Evolutionary conservation across 2,113 vertebrate species (phyloP), one percentile per base, ranked within the genome.

Genomic region (Globicephala melas): DNA sequence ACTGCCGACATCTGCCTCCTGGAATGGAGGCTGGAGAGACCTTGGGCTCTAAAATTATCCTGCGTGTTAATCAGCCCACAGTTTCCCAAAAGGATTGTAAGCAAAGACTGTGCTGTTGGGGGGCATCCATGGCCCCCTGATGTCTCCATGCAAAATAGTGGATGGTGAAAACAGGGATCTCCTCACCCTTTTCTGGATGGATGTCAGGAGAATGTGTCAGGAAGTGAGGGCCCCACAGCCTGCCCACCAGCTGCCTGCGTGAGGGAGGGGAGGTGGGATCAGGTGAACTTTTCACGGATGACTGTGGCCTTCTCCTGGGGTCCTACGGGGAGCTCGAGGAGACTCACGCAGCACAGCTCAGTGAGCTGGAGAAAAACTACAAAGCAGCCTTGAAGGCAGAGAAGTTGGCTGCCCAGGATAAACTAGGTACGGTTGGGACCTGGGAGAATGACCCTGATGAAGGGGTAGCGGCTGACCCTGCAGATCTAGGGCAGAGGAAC

Each of bases 341-440:
- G 70, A 50, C 87, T 93, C 97, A 98, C 6, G 12, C 33, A 71
- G 5, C 41, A 11, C 96, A 98, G 70, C 33, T 98, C 20, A 70
- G 1, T 14, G 68, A 90, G 28, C 8, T 98, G 91, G 97, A 98
- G 85, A 92, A 97, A 71, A 84, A 63, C 18, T 96, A 98, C 93
- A 93, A 92, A 95, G 93, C 96, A 6, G 53, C 89, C 15, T 65
- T 98, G 95, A 95, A 95, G 65, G 44, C 65, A 1, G 98, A 98
- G 96, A 98, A 95, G 62, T 31, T 92, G 28, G 70, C 97, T 23
- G 95, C 97, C 18, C 97, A 98, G 62, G 85, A 95, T 79, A 98
- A 98, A 60, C 73, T 98, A 92, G 97, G 98, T 98, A 98, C 26
- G 33, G 13, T 13, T 8, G 74, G 84, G 44, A n/a, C 38, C 58